Percentiles rank a stretch among this genome's conserved stretches.
Conservation (phyloP, 2,888 invertebrate genomes). For the Hofmannophila pseudospretella region DNA sequence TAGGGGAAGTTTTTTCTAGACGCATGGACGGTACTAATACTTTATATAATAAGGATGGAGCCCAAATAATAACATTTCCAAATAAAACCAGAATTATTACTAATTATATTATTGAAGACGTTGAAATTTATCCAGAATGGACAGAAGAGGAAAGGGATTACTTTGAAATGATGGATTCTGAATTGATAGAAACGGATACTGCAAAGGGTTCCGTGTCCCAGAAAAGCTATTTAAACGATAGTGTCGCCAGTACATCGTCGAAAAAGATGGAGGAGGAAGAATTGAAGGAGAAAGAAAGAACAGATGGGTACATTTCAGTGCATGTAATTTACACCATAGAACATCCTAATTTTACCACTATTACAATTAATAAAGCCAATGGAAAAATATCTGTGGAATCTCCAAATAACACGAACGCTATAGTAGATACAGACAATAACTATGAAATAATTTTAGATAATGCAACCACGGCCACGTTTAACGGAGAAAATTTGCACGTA, state of each 20-base stretch:
- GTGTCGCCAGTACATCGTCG: slow-evolving; percentile 23
- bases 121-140: slow-evolving; percentile 62
- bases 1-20: slow-evolving; percentile 60
- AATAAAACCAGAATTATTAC: slow-evolving; percentile 61
- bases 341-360: slow-evolving; percentile 73
- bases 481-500: slow-evolving; percentile 48
- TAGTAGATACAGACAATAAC: slow-evolving; percentile 37
- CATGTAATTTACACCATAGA: slow-evolving; percentile 56
- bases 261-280: slow-evolving; percentile 35
- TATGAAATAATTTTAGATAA: slow-evolving; percentile 50
- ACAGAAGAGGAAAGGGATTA: slow-evolving; percentile 50
- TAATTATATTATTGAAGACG: slow-evolving; percentile 42
- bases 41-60: slow-evolving; percentile 59
- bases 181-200: slow-evolving; percentile 27
- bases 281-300: slow-evolving; percentile 22
- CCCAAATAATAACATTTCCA: slow-evolving; percentile 54
- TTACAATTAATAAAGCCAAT: slow-evolving; percentile 55
- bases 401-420: slow-evolving; percentile 46
- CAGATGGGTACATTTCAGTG: slow-evolving; percentile 58
- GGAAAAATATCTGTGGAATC: slow-evolving; percentile 48
- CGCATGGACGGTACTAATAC: slow-evolving; percentile 61
- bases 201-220: slow-evolving; percentile 38
- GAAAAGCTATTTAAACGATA: slow-evolving; percentile 32
- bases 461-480: slow-evolving; percentile 46
- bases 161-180: slow-evolving; percentile 35